Conservation (phyloP, 2,888 invertebrate species). For the Sinohyriopsis cumingii region DNA sequence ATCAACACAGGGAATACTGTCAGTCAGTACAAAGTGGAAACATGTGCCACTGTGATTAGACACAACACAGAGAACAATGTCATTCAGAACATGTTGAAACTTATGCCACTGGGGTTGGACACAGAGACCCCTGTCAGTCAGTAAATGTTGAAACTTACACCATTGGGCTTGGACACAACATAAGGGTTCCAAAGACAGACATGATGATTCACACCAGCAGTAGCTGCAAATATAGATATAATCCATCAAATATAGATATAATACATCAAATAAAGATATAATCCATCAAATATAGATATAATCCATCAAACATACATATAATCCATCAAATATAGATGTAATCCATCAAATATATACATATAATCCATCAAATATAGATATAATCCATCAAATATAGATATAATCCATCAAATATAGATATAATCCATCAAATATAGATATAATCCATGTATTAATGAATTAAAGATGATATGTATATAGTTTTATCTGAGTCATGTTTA, state of each 20-base stretch:
- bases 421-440: too few species aligned
- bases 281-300: too few species aligned
- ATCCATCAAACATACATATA: too few species aligned
- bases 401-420: too few species aligned
- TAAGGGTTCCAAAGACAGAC: conserved; percentile 72
- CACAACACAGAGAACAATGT: not conserved
- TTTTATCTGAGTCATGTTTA: too few species aligned
- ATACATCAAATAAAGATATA: too few species aligned
- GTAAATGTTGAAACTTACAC: conserved; percentile 54
- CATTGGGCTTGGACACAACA: conserved; percentile 72
- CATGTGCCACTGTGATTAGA: not conserved
- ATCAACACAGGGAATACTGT: conserved; percentile 68
- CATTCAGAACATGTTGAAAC: conserved; percentile 14
- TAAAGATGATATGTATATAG: too few species aligned
- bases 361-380: too few species aligned
- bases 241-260: conserved; percentile 10
- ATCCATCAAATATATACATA: too few species aligned
- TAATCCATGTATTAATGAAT: too few species aligned
- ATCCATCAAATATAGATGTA: too few species aligned
- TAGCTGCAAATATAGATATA: conserved; percentile 51
- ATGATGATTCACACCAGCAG: conserved; percentile 71
- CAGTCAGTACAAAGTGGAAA: conserved; percentile 20
- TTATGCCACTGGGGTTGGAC: conserved; percentile 72
- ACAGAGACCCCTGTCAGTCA: conserved; percentile 66
- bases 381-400: too few species aligned